Conservation (phyloP, 1,140 invertebrate genomes). For the Philopotamus ludificatus region DNA sequence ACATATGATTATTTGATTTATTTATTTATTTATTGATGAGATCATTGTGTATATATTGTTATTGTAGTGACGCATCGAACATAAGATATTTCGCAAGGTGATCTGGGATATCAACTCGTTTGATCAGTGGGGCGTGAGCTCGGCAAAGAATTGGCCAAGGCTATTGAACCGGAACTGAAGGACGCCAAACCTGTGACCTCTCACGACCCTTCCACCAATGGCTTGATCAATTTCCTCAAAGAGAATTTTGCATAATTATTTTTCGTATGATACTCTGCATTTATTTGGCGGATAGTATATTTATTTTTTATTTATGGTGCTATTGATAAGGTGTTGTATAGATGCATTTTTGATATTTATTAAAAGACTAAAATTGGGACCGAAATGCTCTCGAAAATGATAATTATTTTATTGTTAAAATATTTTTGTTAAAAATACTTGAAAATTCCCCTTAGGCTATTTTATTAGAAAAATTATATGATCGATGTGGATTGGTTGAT, state of each 20-base stretch:
- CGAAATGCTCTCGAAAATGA: no score
- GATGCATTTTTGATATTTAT: background rate
- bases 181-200: conserved; percentile 60
- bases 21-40: conserved; percentile 41
- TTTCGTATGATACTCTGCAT: background rate
- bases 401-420: no score
- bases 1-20: background rate
- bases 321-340: no score
- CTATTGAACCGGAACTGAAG: conserved; percentile 90
- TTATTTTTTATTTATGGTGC: no score
- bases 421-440: no score
- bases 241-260: conserved; percentile 46
- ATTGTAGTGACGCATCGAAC: conserved; percentile 91
- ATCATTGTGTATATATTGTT: conserved; percentile 15
- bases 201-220: conserved; percentile 92
- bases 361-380: no score
- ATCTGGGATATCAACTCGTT: conserved; percentile 99
- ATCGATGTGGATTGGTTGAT: no score
- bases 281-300: background rate
- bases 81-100: conserved; percentile 99
- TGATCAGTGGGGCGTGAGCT: conserved; percentile 99
- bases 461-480: no score
- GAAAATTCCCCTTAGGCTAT: no score
- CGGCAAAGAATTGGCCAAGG: conserved; percentile 97
- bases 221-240: conserved; percentile 93